These are phyloP conservation scores for Plectus sambesii DNA, from an alignment of 1,140 invertebrate genomes.

Conservation along the genomic window DNA sequence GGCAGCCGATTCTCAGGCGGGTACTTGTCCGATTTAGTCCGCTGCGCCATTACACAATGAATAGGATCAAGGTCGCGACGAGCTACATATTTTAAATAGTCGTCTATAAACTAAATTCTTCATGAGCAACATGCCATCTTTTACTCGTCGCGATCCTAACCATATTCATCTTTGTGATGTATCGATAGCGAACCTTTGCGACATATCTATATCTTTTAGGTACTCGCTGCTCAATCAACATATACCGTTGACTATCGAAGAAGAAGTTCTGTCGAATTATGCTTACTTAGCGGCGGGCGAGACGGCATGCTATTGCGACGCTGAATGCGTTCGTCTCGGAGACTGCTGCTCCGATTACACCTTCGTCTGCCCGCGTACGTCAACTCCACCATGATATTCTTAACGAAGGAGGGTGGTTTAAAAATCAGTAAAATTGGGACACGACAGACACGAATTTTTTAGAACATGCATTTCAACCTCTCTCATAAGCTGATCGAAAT, in stretches of 20 bases:
- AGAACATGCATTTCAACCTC: no score
- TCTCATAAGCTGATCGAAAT: no score
- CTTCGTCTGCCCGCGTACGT: conserved; percentile 26
- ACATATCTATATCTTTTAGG: conserved; percentile 8
- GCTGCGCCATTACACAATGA: conserved; percentile 8
- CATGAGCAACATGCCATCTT: neutral
- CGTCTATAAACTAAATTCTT: no score
- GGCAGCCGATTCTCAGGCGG: no score
- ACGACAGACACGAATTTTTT: no score
- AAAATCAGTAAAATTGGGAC: no score
- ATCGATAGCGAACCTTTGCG: conserved; percentile 10
- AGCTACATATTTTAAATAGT: conserved; percentile 4
- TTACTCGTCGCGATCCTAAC: neutral
- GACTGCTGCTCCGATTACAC: conserved; percentile 30
- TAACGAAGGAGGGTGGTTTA: no score
- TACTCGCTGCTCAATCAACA: conserved; percentile 24
- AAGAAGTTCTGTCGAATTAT: conserved; percentile 7
- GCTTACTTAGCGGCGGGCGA: conserved; percentile 14
- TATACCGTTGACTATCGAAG: conserved; percentile 20
- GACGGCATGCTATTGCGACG: conserved; percentile 25
- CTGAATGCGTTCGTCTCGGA: conserved; percentile 20
- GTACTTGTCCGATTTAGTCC: conserved; percentile 7
- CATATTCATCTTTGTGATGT: conserved; percentile 8
- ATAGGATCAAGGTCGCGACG: conserved; percentile 11
- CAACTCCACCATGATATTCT: no score